These are phyloP conservation scores for Platyrinchus mystaceus DNA, from an alignment of 2,797 vertebrate genomes.

Conservation along the genomic window DNA sequence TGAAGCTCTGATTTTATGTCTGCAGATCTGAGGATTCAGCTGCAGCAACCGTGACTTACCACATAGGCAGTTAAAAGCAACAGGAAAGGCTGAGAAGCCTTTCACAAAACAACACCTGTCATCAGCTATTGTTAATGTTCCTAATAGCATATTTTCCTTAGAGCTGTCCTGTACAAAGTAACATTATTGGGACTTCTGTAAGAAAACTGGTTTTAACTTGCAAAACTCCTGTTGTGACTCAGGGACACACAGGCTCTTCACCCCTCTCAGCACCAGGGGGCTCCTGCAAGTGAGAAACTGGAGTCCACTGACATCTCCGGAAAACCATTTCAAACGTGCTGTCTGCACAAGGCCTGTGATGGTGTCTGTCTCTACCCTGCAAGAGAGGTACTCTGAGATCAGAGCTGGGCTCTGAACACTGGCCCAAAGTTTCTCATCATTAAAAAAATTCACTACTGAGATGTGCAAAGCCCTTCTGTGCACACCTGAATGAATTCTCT, in stretches of 20 bases:
- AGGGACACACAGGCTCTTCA: background rate
- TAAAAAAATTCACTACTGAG: background rate
- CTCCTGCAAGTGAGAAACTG: conserved; percentile 22
- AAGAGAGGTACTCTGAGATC: background rate
- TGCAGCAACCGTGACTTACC: background rate
- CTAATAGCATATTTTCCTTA: background rate
- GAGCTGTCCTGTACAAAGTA: background rate
- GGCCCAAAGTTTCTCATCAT: background rate
- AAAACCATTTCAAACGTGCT: background rate
- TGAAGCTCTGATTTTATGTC: background rate
- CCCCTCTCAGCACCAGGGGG: conserved; percentile 36
- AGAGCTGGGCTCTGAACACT: background rate
- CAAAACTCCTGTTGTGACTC: background rate
- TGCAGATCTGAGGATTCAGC: background rate
- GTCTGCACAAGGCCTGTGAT: background rate
- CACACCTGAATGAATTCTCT: background rate
- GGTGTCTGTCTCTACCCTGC: background rate
- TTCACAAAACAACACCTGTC: background rate
- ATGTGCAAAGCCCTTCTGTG: background rate
- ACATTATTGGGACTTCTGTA: background rate
- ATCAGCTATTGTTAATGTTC: background rate
- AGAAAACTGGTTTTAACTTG: background rate
- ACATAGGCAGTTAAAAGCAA: background rate
- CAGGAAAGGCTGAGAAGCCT: background rate
- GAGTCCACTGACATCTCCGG: background rate